phyloP scores from a whole-genome alignment of 1,140 invertebrate species.

The Drosophila tani region DNA sequence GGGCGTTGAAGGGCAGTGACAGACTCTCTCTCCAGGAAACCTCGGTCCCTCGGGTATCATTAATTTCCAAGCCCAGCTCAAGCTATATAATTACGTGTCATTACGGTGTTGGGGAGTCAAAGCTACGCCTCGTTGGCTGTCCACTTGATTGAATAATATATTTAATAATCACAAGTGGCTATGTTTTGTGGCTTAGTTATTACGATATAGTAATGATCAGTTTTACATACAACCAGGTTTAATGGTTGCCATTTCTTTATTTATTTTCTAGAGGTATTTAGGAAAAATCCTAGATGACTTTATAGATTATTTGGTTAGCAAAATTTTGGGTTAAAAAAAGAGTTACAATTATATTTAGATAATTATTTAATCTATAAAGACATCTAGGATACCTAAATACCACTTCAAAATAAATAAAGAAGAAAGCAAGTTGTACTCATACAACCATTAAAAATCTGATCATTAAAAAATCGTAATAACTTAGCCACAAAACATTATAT shows the following conservation, averaged over 20 bases:
- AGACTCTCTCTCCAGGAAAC: neutral
- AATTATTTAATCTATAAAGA: no score
- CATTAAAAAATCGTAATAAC: no score
- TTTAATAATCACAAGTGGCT: neutral
- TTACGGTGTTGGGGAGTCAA: neutral
- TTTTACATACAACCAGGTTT: neutral
- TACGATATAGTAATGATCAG: neutral
- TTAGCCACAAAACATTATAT: no score
- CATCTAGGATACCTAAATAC: no score
- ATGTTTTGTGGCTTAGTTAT: neutral
- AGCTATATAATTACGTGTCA: conserved; percentile 15
- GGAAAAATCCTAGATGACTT: neutral
- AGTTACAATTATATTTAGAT: no score
- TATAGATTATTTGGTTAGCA: neutral
- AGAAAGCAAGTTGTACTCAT: no score
- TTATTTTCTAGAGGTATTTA: conserved; percentile 85
- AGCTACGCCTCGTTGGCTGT: conserved; percentile 8
- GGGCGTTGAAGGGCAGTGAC: neutral
- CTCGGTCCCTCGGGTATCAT: conserved; percentile 14
- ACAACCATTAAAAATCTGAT: no score
- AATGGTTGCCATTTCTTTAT: neutral
- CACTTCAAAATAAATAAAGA: no score
- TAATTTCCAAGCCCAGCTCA: neutral
- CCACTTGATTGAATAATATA: conserved; percentile 8
- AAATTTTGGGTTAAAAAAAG: neutral